Percentiles rank a stretch among this genome's conserved stretches.
Evolutionary conservation across 1,140 invertebrate species (phyloP).

Genomic region (Spodoptera frugiperda): DNA sequence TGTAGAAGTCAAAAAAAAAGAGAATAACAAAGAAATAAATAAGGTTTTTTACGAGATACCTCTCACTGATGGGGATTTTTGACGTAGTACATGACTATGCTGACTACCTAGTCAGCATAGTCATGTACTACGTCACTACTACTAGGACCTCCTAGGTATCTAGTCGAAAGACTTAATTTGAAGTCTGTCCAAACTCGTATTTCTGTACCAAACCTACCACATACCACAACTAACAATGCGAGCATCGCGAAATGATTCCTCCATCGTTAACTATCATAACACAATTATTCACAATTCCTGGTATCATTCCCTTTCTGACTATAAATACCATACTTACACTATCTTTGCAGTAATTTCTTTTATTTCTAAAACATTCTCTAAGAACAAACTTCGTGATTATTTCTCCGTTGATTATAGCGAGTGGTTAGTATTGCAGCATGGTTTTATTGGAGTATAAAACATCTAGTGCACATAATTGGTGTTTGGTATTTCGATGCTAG

Average conservation of each 20-base stretch:
- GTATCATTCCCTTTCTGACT: neutral
- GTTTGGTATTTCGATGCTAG: neutral
- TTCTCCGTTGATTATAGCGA: neutral
- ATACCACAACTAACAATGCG: neutral
- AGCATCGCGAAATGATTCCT: neutral
- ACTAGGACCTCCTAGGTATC: too few species aligned
- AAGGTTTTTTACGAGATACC: too few species aligned
- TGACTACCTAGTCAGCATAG: too few species aligned
- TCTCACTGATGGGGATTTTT: too few species aligned
- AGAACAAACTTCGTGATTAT: too few species aligned
- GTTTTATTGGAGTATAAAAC: neutral
- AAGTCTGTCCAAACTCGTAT: neutral
- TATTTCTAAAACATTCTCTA: too few species aligned
- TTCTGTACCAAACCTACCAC: neutral
- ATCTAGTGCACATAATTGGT: neutral
- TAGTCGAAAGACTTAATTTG: too few species aligned
- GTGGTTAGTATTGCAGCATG: neutral
- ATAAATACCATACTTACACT: neutral
- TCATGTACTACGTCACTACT: too few species aligned
- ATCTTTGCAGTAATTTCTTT: neutral
- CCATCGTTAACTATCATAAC: slow-evolving; percentile 3
- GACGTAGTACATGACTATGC: too few species aligned
- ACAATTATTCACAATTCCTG: neutral
- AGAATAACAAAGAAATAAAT: too few species aligned
- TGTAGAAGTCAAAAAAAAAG: too few species aligned